A percentile compares a stretch with the other conserved stretches of the same genome.
phyloP scores from a whole-genome alignment of 2,113 vertebrate species.

The Aepyceros melampus region DNA sequence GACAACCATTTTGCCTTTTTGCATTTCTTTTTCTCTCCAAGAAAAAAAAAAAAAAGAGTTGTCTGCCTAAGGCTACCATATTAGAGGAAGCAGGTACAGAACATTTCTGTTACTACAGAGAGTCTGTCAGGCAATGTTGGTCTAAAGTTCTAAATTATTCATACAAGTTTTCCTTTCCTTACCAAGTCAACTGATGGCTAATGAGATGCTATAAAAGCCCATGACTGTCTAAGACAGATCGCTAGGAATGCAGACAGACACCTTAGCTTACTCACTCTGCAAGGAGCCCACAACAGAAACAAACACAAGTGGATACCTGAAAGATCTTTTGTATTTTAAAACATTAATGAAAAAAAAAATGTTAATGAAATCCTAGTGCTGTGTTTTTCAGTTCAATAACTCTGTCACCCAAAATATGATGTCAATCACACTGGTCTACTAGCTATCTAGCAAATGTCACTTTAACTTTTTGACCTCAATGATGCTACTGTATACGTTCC shows the following conservation, averaged over 20 bases:
- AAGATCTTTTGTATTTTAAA: not conserved
- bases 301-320: not conserved
- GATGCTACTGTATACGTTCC: not conserved
- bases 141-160: not conserved
- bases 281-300: not conserved
- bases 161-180: not conserved
- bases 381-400: not conserved
- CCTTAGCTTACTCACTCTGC: not conserved
- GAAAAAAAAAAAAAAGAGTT: not conserved
- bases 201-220: not conserved
- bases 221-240: not conserved
- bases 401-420: not conserved
- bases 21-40: not conserved
- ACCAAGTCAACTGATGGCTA: not conserved
- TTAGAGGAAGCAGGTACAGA: not conserved
- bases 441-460: not conserved
- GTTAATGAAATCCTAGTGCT: not conserved
- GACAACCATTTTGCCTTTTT: not conserved
- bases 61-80: not conserved
- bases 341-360: not conserved
- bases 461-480: not conserved
- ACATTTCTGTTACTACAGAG: not conserved
- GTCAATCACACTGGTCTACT: not conserved
- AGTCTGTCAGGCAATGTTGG: not conserved
- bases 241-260: not conserved